A percentile compares a stretch with the other conserved stretches of the same genome.
These are phyloP conservation scores for Nesoenas mayeri DNA, from an alignment of 2,113 vertebrate genomes.

Conservation along the genomic window DNA sequence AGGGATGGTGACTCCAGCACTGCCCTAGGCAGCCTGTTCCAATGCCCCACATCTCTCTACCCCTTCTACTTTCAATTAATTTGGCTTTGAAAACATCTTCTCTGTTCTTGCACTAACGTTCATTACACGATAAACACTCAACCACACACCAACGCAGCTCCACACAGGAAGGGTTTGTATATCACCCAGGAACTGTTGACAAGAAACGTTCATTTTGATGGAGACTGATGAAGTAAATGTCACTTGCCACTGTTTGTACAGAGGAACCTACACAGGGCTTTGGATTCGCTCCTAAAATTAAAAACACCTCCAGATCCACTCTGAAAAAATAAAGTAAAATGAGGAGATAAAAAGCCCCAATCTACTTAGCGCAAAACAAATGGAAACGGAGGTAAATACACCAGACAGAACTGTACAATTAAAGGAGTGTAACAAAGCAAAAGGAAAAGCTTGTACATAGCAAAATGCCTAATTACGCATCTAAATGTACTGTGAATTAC, in stretches of 20 bases:
- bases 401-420: not conserved
- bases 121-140: accelerated
- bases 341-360: not conserved
- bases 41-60: not conserved
- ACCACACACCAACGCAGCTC: not conserved
- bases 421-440: not conserved
- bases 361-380: not conserved
- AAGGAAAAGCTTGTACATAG: not conserved
- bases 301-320: not conserved
- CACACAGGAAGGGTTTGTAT: not conserved
- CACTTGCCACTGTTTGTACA: not conserved
- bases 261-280: not conserved
- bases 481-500: not conserved
- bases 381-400: not conserved
- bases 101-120: not conserved
- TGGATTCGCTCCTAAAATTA: not conserved
- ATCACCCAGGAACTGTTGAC: not conserved
- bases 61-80: not conserved
- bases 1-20: not conserved
- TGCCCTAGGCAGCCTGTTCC: not conserved
- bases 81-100: not conserved
- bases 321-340: not conserved
- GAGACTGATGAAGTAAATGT: not conserved
- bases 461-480: not conserved
- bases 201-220: not conserved